Evolutionary conservation across 2,888 invertebrate species (phyloP).

Genomic region (Himalopsyche tibetana): DNA sequence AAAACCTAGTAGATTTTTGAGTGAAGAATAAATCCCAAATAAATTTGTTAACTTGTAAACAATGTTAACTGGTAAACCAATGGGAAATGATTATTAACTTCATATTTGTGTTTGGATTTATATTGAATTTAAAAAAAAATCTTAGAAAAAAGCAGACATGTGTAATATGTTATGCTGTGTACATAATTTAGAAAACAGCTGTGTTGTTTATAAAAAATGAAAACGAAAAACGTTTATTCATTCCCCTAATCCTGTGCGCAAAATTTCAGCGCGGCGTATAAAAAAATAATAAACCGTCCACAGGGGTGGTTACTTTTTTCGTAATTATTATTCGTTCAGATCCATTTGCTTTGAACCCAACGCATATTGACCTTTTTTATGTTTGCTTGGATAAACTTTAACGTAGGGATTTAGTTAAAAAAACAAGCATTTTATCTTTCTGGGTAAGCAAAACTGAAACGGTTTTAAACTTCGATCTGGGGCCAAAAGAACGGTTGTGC

Average conservation of each 20-base stretch:
- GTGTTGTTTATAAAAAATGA: too few relatives aligned
- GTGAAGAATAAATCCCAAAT: too few relatives aligned
- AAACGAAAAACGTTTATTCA: slow-evolving; percentile 24
- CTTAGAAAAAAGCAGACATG: too few relatives aligned
- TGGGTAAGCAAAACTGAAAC: slow-evolving; percentile 6
- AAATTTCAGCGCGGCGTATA: background rate
- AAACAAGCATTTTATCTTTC: slow-evolving; percentile 13
- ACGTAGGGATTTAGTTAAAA: background rate
- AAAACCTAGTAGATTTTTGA: too few relatives aligned
- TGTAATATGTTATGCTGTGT: too few relatives aligned
- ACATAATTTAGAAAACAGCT: too few relatives aligned
- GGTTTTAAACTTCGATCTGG: slow-evolving; percentile 5
- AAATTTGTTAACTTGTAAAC: too few relatives aligned
- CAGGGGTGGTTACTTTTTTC: slow-evolving; percentile 13
- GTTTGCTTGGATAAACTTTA: slow-evolving; percentile 34
- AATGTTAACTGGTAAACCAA: too few relatives aligned
- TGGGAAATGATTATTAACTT: too few relatives aligned
- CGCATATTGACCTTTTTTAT: slow-evolving; percentile 30
- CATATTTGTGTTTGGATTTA: too few relatives aligned
- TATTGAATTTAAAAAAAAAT: too few relatives aligned
- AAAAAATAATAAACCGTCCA: slow-evolving; percentile 12
- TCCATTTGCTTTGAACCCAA: slow-evolving; percentile 31
- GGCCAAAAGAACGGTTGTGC: background rate
- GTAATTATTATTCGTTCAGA: slow-evolving; percentile 27
- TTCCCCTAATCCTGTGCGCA: slow-evolving; percentile 10